Evolutionary conservation across 2,113 vertebrate genomes (phyloP).

Genomic region (Montifringilla adamsi): DNA sequence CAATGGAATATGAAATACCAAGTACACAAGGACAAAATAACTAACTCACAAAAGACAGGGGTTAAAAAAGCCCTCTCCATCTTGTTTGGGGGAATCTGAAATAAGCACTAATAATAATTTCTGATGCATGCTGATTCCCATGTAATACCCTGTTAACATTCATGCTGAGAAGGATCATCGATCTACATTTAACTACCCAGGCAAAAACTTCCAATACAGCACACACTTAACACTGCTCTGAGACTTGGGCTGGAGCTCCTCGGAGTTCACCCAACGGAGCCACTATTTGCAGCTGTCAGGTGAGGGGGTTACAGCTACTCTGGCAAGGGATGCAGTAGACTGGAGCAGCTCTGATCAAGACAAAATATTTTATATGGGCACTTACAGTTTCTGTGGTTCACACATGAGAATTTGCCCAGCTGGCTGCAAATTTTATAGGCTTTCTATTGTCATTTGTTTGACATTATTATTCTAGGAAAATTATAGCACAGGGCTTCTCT

Average conservation of each 20-base stretch:
- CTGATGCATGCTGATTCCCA: background rate
- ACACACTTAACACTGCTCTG: background rate
- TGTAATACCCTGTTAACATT: background rate
- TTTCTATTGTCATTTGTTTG: constrained; percentile 50
- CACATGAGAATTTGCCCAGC: constrained; percentile 18
- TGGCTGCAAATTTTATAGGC: constrained; percentile 51
- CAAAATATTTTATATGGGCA: background rate
- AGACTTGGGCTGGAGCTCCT: background rate
- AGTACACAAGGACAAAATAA: background rate
- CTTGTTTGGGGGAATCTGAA: background rate
- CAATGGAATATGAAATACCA: background rate
- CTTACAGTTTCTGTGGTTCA: background rate
- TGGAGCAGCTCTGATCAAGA: constrained; percentile 1
- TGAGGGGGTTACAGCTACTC: background rate
- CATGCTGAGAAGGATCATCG: background rate
- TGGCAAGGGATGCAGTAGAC: background rate
- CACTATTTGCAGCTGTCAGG: background rate
- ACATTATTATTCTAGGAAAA: constrained; percentile 53
- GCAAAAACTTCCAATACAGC: background rate
- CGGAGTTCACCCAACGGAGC: background rate
- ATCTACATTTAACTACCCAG: background rate
- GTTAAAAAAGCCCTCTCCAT: background rate
- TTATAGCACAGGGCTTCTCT: constrained; percentile 7
- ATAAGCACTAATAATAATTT: background rate
- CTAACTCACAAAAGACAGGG: background rate